These are phyloP conservation scores for Phymatocera aterrima DNA, from an alignment of 2,888 invertebrate genomes.

Conservation along the genomic window DNA sequence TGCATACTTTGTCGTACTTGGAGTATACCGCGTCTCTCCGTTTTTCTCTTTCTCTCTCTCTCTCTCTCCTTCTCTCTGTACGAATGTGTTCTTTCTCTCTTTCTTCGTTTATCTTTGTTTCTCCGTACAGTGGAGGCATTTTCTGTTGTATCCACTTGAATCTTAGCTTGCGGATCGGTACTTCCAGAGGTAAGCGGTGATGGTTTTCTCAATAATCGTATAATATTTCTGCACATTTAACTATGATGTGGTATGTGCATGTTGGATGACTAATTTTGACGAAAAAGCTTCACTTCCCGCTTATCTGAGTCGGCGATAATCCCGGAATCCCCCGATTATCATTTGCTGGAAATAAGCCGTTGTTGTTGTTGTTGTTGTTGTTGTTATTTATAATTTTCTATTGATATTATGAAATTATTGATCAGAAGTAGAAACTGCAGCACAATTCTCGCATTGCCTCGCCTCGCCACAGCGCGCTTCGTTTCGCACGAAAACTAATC, in stretches of 20 bases:
- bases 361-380: too few relatives aligned
- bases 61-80: not conserved
- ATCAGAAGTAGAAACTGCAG: too few relatives aligned
- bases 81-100: constrained; percentile 4
- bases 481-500: not conserved
- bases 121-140: constrained; percentile 15
- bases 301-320: too few relatives aligned
- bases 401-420: too few relatives aligned
- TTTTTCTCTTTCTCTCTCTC: not conserved
- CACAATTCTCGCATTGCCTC: not conserved
- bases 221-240: not conserved
- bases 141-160: constrained; percentile 26
- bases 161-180: constrained; percentile 20
- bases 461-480: too few relatives aligned
- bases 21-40: too few relatives aligned
- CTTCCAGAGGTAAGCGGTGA: constrained; percentile 37
- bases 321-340: too few relatives aligned
- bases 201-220: constrained; percentile 15
- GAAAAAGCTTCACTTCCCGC: too few relatives aligned
- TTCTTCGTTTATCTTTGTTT: constrained; percentile 12
- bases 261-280: too few relatives aligned
- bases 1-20: not conserved
- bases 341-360: too few relatives aligned
- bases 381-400: too few relatives aligned
- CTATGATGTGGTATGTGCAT: too few relatives aligned